Evolutionary conservation across 2,113 vertebrate species (phyloP), one percentile per base, ranked within the genome.

Genomic region (Electrona antarctica): DNA sequence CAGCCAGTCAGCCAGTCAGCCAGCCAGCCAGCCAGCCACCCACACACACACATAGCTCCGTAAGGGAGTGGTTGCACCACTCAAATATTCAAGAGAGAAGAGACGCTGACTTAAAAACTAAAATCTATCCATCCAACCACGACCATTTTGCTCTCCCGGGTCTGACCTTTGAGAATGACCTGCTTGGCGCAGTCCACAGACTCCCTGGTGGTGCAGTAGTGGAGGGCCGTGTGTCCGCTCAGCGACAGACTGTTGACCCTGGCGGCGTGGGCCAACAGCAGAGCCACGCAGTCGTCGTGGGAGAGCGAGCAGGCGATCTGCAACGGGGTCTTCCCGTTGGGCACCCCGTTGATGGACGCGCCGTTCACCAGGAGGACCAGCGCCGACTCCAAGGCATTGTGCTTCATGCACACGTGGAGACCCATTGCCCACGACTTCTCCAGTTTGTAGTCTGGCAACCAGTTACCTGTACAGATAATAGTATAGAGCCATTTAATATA

Each of bases 251-350:
- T 91, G 81, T 97, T 95, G 74, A 96, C 84, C 79, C 94, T 95
- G 1, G 96, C 96, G 0, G 95, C 95, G 0, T 94, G 93, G 61
- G 88, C 92, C 80, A 97, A 89, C 2, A 98, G 95, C 72, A 97
- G 76, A 69, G 92, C 89, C 73, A 96, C 95, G 0, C 92, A 96
- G 55, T 97, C 95, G 0, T 89, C 74, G 6, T 95, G 95, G 62
- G 94, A 93, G 14, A 88, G 85, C 63, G 95, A 93, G 55, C 97
- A 98, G 6, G 98, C 97, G 48, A 99, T 89, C 0, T 99, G 98
- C 75, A 99, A 93, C 0, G 97, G 95, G 0, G 97, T 96, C 92
- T 99, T 99, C n/a, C 98, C 98, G 0, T 98, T 99, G 58, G 98
- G 97, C 77, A 92, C 94, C 54, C 85, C 92, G 91, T 98, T 96